These are phyloP conservation scores for Aricia agestis DNA, from an alignment of 1,140 invertebrate species.

Conservation along the genomic window DNA sequence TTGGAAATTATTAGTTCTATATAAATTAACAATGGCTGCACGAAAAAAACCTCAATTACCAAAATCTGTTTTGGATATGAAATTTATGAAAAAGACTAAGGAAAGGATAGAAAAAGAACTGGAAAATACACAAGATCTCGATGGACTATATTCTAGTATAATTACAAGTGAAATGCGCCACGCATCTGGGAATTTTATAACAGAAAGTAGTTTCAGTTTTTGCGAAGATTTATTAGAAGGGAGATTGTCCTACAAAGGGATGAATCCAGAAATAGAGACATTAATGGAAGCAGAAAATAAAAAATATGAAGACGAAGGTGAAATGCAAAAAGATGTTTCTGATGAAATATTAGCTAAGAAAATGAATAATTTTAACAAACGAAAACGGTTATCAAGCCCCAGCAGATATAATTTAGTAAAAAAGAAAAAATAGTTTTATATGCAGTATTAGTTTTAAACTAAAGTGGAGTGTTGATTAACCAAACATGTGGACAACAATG, in stretches of 20 bases:
- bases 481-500: too few relatives aligned
- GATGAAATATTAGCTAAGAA: conserved; percentile 77
- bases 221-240: conserved; percentile 88
- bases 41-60: conserved; percentile 76
- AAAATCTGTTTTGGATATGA: conserved; percentile 85
- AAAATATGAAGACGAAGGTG: conserved; percentile 50
- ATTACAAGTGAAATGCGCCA: conserved; percentile 78
- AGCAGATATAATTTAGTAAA: conserved; percentile 36
- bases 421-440: conserved; percentile 38
- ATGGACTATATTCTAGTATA: conserved; percentile 80
- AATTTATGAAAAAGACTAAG: conserved; percentile 94
- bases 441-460: too few relatives aligned
- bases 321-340: conserved; percentile 80
- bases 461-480: too few relatives aligned
- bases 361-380: conserved; percentile 77
- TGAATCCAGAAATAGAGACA: conserved; percentile 92
- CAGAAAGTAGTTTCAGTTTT: conserved; percentile 85
- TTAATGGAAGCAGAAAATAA: conserved; percentile 78
- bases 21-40: conserved; percentile 28
- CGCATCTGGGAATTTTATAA: conserved; percentile 80
- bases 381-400: conserved; percentile 42
- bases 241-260: conserved; percentile 89
- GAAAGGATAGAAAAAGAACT: conserved; percentile 86
- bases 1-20: background rate
- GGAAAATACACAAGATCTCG: conserved; percentile 83